Evolutionary conservation across 1,140 invertebrate genomes (phyloP).

Genomic region (Orchestia grillus): DNA sequence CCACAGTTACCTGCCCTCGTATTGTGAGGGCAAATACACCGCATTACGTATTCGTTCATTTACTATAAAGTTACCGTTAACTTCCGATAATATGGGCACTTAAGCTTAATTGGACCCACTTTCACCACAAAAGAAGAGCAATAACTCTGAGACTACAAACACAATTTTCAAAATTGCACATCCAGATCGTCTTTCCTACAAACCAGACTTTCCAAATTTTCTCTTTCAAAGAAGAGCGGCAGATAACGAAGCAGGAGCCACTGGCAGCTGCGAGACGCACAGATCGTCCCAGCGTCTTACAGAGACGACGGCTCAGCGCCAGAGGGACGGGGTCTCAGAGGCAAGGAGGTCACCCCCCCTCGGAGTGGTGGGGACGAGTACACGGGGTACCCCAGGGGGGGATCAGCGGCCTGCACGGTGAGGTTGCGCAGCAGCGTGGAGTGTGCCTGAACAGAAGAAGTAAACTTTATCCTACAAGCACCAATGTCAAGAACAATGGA

Average conservation of each 20-base stretch:
- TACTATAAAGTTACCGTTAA: background rate
- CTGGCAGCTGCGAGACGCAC: background rate
- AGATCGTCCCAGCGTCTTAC: background rate
- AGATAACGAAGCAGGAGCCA: background rate
- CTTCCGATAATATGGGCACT: background rate
- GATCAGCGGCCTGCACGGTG: constrained; percentile 74
- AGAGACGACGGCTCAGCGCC: background rate
- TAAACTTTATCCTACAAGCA: background rate
- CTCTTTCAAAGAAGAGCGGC: background rate
- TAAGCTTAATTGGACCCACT: background rate
- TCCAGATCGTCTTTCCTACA: background rate
- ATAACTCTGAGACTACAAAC: background rate
- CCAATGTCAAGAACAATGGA: too few relatives aligned
- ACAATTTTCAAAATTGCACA: background rate
- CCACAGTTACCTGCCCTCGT: too few relatives aligned
- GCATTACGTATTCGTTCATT: background rate
- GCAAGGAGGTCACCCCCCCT: constrained; percentile 63
- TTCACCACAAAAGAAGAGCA: background rate
- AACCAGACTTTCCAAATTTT: background rate
- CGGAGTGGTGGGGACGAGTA: constrained; percentile 70
- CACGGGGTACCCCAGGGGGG: constrained; percentile 75
- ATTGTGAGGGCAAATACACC: background rate
- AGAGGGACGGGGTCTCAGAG: constrained; percentile 71
- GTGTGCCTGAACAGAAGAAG: constrained; percentile 71
- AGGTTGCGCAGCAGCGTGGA: constrained; percentile 74